phyloP scores from a whole-genome alignment of 2,113 vertebrate species.

The Mystacornis crossleyi region DNA sequence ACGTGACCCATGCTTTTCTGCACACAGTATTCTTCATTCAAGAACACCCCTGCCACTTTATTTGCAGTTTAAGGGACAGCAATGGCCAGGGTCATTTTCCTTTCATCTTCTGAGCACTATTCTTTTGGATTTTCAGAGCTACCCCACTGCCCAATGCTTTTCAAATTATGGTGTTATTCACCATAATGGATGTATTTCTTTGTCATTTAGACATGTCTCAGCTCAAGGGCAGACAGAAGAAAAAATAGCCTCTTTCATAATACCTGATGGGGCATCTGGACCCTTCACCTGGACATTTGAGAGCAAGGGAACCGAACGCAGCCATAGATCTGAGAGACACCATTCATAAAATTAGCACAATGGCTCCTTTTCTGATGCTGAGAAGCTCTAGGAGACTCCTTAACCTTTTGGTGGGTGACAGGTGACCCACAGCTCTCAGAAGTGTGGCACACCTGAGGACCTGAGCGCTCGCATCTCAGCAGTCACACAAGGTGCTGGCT shows the following conservation, averaged over 20 bases:
- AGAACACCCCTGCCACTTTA: neutral
- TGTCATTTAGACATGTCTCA: neutral
- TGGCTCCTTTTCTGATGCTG: neutral
- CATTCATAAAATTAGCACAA: neutral
- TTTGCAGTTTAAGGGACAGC: neutral
- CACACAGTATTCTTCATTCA: neutral
- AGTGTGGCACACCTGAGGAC: neutral
- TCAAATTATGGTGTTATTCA: neutral
- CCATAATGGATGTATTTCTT: neutral
- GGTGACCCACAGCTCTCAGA: neutral
- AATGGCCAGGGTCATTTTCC: neutral
- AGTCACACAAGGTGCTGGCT: neutral
- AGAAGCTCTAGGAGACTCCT: neutral
- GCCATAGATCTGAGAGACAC: neutral
- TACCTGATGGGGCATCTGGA: neutral
- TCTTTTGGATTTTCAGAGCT: neutral
- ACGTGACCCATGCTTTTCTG: neutral
- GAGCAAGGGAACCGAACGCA: accelerated
- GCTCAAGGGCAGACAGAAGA: neutral
- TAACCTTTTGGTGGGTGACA: neutral
- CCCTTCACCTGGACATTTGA: neutral
- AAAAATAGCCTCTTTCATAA: neutral
- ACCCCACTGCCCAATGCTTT: neutral
- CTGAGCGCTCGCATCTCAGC: neutral
- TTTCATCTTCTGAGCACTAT: neutral